These are phyloP conservation scores for Equus przewalskii DNA, from an alignment of 2,113 vertebrate species.

Conservation along the genomic window DNA sequence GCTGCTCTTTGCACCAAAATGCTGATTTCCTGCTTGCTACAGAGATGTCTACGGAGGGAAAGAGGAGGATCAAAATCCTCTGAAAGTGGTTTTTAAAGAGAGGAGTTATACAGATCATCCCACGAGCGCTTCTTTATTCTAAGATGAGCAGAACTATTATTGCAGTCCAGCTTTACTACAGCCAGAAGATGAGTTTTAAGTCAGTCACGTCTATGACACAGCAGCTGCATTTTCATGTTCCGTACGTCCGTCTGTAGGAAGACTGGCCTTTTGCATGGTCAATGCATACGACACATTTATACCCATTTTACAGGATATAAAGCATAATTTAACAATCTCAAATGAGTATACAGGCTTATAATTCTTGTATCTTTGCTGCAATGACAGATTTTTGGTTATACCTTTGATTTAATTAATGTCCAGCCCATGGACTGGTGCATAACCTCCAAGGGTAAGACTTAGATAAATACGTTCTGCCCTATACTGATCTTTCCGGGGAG, in stretches of 20 bases:
- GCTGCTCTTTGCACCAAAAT: background rate
- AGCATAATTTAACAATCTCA: background rate
- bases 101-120: background rate
- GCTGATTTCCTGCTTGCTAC: background rate
- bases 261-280: rapidly evolving
- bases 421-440: background rate
- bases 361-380: background rate
- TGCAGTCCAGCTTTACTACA: background rate
- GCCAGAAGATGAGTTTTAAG: background rate
- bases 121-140: background rate
- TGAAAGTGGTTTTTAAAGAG: background rate
- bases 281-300: rapidly evolving
- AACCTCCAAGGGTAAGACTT: background rate
- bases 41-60: background rate
- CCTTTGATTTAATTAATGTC: background rate
- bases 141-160: background rate
- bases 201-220: too few species aligned
- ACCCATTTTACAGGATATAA: rapidly evolving
- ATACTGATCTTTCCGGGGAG: background rate
- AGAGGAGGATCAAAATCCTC: background rate
- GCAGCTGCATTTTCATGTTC: background rate
- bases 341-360: background rate
- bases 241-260: rapidly evolving
- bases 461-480: background rate
- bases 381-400: background rate